A percentile compares a stretch with the other conserved stretches of the same genome.
Conservation (phyloP, 2,113 vertebrate species). For the Pituophis catenifer region DNA sequence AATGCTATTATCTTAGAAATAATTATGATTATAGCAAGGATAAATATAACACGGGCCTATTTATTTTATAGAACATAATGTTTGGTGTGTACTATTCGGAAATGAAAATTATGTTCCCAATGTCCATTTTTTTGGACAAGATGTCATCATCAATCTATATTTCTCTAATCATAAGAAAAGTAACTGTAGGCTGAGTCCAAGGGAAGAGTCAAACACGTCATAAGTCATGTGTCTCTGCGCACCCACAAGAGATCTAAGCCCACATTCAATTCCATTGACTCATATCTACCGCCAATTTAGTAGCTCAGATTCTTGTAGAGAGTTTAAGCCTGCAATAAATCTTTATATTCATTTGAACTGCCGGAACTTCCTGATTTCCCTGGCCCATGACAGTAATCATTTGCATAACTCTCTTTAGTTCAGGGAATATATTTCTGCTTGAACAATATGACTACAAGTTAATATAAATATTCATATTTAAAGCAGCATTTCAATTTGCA, state of each 20-base stretch:
- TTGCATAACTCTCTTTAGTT: slow-evolving; percentile 55
- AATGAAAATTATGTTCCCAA: slow-evolving; percentile 51
- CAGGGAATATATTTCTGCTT: slow-evolving; percentile 26
- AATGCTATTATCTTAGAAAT: slow-evolving; percentile 40
- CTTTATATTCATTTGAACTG: neutral
- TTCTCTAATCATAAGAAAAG: slow-evolving; percentile 54
- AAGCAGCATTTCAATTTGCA: neutral
- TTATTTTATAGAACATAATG: slow-evolving; percentile 40
- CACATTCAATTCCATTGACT: neutral
- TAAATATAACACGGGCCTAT: slow-evolving; percentile 16
- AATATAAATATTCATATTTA: neutral
- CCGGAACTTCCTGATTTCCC: neutral
- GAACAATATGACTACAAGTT: neutral
- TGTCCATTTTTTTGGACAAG: slow-evolving; percentile 45
- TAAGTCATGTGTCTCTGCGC: neutral
- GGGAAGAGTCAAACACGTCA: neutral
- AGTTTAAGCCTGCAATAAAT: neutral
- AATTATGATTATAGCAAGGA: slow-evolving; percentile 47
- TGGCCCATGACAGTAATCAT: neutral
- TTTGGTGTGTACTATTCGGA: slow-evolving; percentile 37
- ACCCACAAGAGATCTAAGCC: neutral
- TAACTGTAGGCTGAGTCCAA: neutral
- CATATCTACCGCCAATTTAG: neutral
- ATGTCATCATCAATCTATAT: slow-evolving; percentile 64
- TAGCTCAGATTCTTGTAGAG: neutral